Percentiles rank a stretch among this genome's conserved stretches.
phyloP scores from a whole-genome alignment of 2,113 vertebrate genomes.

The Caranx melampygus region DNA sequence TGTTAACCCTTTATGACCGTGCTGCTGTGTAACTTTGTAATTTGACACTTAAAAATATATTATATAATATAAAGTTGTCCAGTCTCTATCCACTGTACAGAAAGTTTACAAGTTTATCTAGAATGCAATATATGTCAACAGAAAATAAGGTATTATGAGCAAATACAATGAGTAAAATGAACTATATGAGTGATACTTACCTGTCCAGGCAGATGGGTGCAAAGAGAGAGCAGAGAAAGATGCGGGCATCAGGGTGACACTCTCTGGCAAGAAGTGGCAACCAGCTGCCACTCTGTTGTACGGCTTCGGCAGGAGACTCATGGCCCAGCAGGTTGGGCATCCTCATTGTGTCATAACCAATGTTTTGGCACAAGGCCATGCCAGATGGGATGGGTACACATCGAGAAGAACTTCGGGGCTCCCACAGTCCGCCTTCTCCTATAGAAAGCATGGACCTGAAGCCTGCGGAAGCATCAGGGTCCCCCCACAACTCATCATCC shows the following conservation, averaged over 20 bases:
- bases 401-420: slow-evolving; percentile 81
- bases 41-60: background rate
- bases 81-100: background rate
- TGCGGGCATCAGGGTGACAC: slow-evolving; percentile 87
- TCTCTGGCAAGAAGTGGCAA: slow-evolving; percentile 87
- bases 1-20: slow-evolving; percentile 8
- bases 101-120: background rate
- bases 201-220: slow-evolving; percentile 89
- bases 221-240: slow-evolving; percentile 91
- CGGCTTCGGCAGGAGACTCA: slow-evolving; percentile 85
- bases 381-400: slow-evolving; percentile 82
- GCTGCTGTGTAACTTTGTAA: background rate
- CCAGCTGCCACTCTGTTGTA: slow-evolving; percentile 89
- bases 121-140: background rate
- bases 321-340: slow-evolving; percentile 90
- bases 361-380: slow-evolving; percentile 87
- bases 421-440: slow-evolving; percentile 75
- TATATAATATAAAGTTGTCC: background rate
- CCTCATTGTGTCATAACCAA: slow-evolving; percentile 87
- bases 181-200: slow-evolving; percentile 70
- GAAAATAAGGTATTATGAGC: background rate
- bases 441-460: slow-evolving; percentile 48
- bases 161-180: no score
- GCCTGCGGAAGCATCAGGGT: slow-evolving; percentile 21
- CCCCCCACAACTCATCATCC: slow-evolving; percentile 35